Evolutionary conservation across 2,888 invertebrate species (phyloP).

Genomic region (Drosophila limbata): DNA sequence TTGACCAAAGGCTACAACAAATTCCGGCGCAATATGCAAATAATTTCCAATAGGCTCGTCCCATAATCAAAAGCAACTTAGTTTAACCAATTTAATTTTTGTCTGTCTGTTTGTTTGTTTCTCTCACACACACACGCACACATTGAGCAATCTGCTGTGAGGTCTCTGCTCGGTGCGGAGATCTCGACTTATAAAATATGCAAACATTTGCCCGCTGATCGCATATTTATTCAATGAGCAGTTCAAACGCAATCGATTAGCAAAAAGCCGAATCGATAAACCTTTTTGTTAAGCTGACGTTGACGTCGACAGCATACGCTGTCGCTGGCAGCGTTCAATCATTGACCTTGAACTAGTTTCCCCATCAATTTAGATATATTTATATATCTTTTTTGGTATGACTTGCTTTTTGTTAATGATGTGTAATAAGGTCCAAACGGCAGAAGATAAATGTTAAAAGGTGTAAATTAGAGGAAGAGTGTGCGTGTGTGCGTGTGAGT

Average conservation of each 20-base stretch:
- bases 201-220: conserved; percentile 56
- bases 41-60: conserved; percentile 49
- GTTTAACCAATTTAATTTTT: conserved; percentile 37
- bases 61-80: conserved; percentile 55
- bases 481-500: not conserved
- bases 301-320: conserved; percentile 7
- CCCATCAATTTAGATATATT: conserved; percentile 25
- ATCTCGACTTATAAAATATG: conserved; percentile 51
- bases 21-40: conserved; percentile 52
- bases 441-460: conserved; percentile 50
- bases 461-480: conserved; percentile 46
- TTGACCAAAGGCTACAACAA: conserved; percentile 25
- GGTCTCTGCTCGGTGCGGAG: not conserved
- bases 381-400: conserved; percentile 36
- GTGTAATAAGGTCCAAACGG: conserved; percentile 28
- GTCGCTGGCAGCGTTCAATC: conserved; percentile 55
- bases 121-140: conserved; percentile 14
- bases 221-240: conserved; percentile 51
- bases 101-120: conserved; percentile 36
- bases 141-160: conserved; percentile 48
- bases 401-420: conserved; percentile 55
- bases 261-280: conserved; percentile 41
- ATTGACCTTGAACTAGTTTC: conserved; percentile 82
- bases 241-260: conserved; percentile 63
- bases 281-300: conserved; percentile 43